phyloP scores from a whole-genome alignment of 2,888 invertebrate genomes.

The Apotomis betuletana region DNA sequence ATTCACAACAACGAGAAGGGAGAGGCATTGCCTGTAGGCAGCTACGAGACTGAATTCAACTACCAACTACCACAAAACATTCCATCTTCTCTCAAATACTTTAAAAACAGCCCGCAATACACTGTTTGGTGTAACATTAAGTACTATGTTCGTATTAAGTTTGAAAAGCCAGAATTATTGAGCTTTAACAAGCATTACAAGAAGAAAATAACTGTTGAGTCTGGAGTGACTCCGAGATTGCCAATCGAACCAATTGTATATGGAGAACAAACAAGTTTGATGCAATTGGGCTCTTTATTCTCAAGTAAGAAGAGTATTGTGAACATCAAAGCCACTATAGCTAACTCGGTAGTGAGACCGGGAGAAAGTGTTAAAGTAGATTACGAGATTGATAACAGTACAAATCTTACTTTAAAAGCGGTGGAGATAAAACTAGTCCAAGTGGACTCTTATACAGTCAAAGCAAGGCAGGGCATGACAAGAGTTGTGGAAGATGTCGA shows the following conservation, averaged over 20 bases:
- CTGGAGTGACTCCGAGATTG: slow-evolving; percentile 24
- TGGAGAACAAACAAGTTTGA: slow-evolving; percentile 25
- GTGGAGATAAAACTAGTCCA: slow-evolving; percentile 29
- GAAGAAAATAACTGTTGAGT: slow-evolving; percentile 31
- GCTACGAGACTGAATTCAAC: slow-evolving; percentile 27
- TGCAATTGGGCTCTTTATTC: slow-evolving; percentile 33
- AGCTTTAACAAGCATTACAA: slow-evolving; percentile 28
- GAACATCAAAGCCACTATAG: slow-evolving; percentile 25
- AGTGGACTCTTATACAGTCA: slow-evolving; percentile 20
- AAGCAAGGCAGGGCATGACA: background rate
- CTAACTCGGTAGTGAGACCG: slow-evolving; percentile 22
- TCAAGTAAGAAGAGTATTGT: slow-evolving; percentile 35
- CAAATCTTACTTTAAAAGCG: slow-evolving; percentile 26
- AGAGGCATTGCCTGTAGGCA: slow-evolving; percentile 12
- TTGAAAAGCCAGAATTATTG: slow-evolving; percentile 23
- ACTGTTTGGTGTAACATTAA: slow-evolving; percentile 29
- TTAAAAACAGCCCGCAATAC: background rate
- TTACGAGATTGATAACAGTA: slow-evolving; percentile 31
- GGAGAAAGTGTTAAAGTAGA: slow-evolving; percentile 26
- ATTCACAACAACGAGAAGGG: slow-evolving; percentile 28
- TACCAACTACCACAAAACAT: slow-evolving; percentile 27
- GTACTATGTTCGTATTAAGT: slow-evolving; percentile 33
- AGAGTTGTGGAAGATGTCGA: slow-evolving; percentile 8
- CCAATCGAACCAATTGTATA: slow-evolving; percentile 23
- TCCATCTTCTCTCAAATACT: slow-evolving; percentile 23